phyloP scores from a whole-genome alignment of 1,140 invertebrate genomes.

The Drosophila kohkoa region DNA sequence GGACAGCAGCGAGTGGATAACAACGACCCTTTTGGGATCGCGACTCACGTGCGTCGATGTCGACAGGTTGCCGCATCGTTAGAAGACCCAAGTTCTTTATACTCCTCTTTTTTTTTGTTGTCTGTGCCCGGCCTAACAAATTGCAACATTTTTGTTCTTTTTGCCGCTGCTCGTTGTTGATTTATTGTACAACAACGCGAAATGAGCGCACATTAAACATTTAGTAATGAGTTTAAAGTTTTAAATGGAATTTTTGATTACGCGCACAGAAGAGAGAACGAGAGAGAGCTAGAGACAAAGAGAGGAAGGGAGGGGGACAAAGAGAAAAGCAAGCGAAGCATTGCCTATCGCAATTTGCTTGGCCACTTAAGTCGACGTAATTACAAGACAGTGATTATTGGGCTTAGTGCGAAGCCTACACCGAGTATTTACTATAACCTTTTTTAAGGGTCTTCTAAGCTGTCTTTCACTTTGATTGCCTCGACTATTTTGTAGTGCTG shows the following conservation, averaged over 20 bases:
- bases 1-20: background rate
- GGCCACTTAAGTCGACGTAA: constrained; percentile 43
- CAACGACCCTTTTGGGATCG: constrained; percentile 74
- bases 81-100: constrained; percentile 58
- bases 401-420: constrained; percentile 15
- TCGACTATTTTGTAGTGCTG: constrained; percentile 9
- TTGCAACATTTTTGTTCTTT: constrained; percentile 68
- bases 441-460: background rate
- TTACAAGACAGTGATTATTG: constrained; percentile 42
- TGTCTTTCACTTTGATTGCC: constrained; percentile 2
- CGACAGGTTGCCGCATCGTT: constrained; percentile 80
- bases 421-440: background rate
- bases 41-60: constrained; percentile 58
- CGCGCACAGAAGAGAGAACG: constrained; percentile 7
- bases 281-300: no score
- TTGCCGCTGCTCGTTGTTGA: constrained; percentile 34
- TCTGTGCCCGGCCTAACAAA: constrained; percentile 69
- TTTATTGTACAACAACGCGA: constrained; percentile 52
- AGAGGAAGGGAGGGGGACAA: background rate
- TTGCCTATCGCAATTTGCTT: constrained; percentile 47
- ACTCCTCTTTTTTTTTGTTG: constrained; percentile 37
- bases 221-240: constrained; percentile 83
- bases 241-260: constrained; percentile 82
- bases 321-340: background rate
- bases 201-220: constrained; percentile 79